A percentile compares a stretch with the other conserved stretches of the same genome.
These are phyloP conservation scores for Heliangelus exortis DNA, from an alignment of 2,797 vertebrate species.

Conservation along the genomic window DNA sequence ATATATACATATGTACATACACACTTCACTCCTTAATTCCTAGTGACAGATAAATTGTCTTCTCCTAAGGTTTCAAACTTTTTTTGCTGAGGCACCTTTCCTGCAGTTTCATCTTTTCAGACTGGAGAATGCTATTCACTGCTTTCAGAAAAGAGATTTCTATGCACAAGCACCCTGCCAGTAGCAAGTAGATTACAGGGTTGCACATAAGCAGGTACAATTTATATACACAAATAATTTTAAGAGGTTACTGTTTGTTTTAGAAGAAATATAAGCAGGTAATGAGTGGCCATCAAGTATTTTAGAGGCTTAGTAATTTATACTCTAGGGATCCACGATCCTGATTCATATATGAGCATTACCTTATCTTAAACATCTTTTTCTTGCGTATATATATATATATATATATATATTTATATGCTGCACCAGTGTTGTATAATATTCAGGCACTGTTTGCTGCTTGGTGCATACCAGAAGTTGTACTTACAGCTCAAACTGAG, in stretches of 20 bases:
- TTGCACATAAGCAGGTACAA: rapidly evolving
- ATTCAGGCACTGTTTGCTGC: background rate
- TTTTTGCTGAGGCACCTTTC: background rate
- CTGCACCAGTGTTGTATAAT: background rate
- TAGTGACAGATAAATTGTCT: background rate
- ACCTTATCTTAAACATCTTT: background rate
- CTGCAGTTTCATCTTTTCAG: background rate
- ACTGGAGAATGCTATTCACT: background rate
- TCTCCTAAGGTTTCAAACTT: background rate
- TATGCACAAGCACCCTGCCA: background rate
- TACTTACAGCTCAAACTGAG: conserved; percentile 48
- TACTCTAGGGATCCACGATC: background rate
- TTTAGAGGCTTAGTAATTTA: background rate
- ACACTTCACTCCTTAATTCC: background rate
- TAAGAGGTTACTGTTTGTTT: background rate
- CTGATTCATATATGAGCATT: background rate
- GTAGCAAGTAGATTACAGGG: background rate
- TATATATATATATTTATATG: background rate
- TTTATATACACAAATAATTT: background rate
- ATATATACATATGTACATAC: background rate
- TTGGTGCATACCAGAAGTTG: background rate
- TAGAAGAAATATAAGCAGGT: background rate
- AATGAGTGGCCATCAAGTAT: background rate
- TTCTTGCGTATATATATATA: background rate
- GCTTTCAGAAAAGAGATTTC: background rate